These are phyloP conservation scores for Marcusenius ussheri DNA, from an alignment of 2,113 vertebrate species.

Conservation along the genomic window DNA sequence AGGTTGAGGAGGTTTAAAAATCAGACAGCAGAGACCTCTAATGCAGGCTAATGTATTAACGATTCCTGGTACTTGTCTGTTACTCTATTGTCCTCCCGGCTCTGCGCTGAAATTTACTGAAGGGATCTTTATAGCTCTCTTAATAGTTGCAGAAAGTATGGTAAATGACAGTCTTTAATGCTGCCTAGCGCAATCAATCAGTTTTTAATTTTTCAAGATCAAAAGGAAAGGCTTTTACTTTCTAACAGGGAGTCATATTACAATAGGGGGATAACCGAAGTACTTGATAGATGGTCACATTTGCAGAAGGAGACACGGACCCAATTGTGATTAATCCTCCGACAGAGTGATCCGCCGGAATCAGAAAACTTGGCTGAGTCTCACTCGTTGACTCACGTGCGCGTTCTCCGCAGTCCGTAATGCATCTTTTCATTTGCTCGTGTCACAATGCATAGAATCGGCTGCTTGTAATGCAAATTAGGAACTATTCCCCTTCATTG, in stretches of 20 bases:
- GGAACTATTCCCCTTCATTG: slow-evolving; percentile 37
- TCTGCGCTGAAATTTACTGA: slow-evolving; percentile 6
- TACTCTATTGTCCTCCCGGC: slow-evolving; percentile 14
- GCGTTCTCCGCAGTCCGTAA: slow-evolving; percentile 26
- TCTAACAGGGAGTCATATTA: slow-evolving; percentile 38
- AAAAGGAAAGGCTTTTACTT: slow-evolving; percentile 31
- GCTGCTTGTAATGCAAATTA: slow-evolving; percentile 51
- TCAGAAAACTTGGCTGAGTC: slow-evolving; percentile 41
- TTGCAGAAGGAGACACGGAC: slow-evolving; percentile 48
- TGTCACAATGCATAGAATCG: slow-evolving; percentile 27
- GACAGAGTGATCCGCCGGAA: slow-evolving; percentile 44
- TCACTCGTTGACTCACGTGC: slow-evolving; percentile 35
- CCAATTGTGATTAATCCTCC: slow-evolving; percentile 61
- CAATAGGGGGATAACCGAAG: slow-evolving; percentile 34
- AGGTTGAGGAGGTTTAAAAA: background rate
- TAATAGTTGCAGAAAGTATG: slow-evolving; percentile 41
- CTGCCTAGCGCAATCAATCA: slow-evolving; percentile 52
- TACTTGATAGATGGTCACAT: slow-evolving; percentile 57
- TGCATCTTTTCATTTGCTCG: slow-evolving; percentile 49
- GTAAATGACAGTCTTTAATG: slow-evolving; percentile 39
- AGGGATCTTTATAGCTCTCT: slow-evolving; percentile 19
- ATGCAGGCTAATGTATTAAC: slow-evolving; percentile 27
- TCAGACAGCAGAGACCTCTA: background rate
- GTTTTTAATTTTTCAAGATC: slow-evolving; percentile 35
- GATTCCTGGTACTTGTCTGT: slow-evolving; percentile 18